Conservation (phyloP, 2,888 invertebrate genomes). For the Mellilla xanthometata region DNA sequence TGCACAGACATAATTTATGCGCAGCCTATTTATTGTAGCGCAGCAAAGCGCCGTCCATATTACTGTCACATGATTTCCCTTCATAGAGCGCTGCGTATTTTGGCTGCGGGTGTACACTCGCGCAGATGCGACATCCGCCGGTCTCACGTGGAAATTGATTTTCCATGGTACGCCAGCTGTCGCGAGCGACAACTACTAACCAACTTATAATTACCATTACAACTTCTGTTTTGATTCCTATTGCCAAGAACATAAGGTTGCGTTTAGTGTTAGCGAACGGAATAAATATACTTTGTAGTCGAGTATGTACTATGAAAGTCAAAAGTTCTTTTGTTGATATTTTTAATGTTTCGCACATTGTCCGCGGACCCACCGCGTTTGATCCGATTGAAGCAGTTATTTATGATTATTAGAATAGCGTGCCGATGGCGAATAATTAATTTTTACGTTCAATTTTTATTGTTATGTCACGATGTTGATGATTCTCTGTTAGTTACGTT, state of each 20-base stretch:
- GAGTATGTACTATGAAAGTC: constrained; percentile 77
- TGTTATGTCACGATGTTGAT: constrained; percentile 62
- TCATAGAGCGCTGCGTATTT: constrained; percentile 60
- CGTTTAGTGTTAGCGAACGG: constrained; percentile 32
- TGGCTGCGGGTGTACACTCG: constrained; percentile 64
- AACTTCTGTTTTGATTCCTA: background rate
- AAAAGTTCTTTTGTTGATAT: constrained; percentile 82
- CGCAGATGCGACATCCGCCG: constrained; percentile 80
- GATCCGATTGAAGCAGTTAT: constrained; percentile 77
- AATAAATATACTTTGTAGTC: constrained; percentile 40
- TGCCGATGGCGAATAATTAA: constrained; percentile 76
- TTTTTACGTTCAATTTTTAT: constrained; percentile 75
- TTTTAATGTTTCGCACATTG: constrained; percentile 83
- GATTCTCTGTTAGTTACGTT: constrained; percentile 42
- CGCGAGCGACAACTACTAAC: constrained; percentile 70
- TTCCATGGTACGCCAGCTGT: constrained; percentile 81
- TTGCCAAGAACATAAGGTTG: constrained; percentile 31
- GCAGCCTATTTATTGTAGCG: background rate
- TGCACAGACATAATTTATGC: too few relatives aligned
- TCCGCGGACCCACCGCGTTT: constrained; percentile 76
- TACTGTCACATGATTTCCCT: constrained; percentile 45
- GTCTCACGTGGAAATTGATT: constrained; percentile 81
- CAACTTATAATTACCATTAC: constrained; percentile 32
- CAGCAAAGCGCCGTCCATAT: background rate
- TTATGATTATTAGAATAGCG: constrained; percentile 80